A percentile compares a stretch with the other conserved stretches of the same genome.
These are phyloP conservation scores for Drosophila auraria DNA, from an alignment of 1,140 invertebrate species.

Conservation along the genomic window DNA sequence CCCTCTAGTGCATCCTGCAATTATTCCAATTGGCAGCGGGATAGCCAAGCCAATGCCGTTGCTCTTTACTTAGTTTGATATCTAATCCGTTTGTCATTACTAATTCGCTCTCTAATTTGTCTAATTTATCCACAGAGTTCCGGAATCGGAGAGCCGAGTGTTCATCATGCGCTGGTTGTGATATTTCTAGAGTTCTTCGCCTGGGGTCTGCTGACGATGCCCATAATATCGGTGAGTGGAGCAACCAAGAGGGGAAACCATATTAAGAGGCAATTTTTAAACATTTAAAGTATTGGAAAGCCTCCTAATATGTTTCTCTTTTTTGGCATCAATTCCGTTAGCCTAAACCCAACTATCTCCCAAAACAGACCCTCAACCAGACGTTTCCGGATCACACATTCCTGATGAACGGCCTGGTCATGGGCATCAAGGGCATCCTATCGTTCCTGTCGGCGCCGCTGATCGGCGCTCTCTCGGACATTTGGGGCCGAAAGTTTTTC, in stretches of 20 bases:
- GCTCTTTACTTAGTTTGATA: slow-evolving; percentile 22
- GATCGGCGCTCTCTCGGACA: slow-evolving; percentile 98
- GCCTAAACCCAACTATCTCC: background rate
- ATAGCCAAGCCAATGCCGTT: background rate
- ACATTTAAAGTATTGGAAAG: too few relatives aligned
- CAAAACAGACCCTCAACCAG: slow-evolving; percentile 93
- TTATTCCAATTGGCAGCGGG: slow-evolving; percentile 21
- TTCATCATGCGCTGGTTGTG: slow-evolving; percentile 99
- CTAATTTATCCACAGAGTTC: slow-evolving; percentile 86
- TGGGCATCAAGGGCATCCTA: slow-evolving; percentile 98
- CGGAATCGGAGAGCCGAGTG: slow-evolving; percentile 96
- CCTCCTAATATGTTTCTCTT: too few relatives aligned
- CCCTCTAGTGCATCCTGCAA: slow-evolving; percentile 26
- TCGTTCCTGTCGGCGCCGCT: slow-evolving; percentile 98
- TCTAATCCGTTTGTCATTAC: slow-evolving; percentile 8
- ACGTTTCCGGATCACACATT: slow-evolving; percentile 99
- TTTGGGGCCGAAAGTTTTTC: slow-evolving; percentile 99
- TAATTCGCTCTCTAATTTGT: slow-evolving; percentile 13
- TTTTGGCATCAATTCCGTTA: background rate
- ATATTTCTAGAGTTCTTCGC: slow-evolving; percentile 99
- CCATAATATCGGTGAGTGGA: slow-evolving; percentile 95
- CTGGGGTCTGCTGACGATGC: slow-evolving; percentile 99
- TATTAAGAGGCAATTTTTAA: background rate
- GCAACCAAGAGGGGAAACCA: background rate
- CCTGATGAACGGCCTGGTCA: slow-evolving; percentile 99